Conservation (phyloP, 2,113 vertebrate genomes). For the Corynorhinus townsendii region DNA sequence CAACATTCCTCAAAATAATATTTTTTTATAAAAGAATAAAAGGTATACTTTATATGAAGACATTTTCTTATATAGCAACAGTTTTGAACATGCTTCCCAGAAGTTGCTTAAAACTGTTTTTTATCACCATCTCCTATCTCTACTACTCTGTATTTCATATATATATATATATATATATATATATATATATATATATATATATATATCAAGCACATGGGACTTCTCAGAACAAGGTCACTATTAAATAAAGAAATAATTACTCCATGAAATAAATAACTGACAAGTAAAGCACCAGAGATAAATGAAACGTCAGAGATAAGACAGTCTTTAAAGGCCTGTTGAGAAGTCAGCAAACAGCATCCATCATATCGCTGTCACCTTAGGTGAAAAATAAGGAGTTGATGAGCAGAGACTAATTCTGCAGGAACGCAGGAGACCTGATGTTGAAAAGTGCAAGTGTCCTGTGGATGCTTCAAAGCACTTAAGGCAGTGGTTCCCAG, state of each 20-base stretch:
- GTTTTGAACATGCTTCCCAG: neutral
- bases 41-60: neutral
- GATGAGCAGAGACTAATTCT: conserved; percentile 44
- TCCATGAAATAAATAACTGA: neutral
- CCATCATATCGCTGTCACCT: conserved; percentile 53
- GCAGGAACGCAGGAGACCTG: neutral
- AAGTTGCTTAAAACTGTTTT: neutral
- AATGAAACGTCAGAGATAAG: conserved; percentile 17
- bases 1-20: neutral
- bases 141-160: neutral
- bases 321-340: conserved; percentile 2
- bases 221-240: neutral
- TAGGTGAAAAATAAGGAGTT: neutral
- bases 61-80: neutral
- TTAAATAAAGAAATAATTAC: conserved; percentile 50
- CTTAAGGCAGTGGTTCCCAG: neutral
- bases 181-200: neutral
- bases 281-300: conserved; percentile 4
- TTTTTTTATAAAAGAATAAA: neutral
- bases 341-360: conserved; percentile 53
- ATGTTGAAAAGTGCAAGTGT: conserved; percentile 23
- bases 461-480: neutral
- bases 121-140: neutral
- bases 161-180: neutral
- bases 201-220: neutral